A percentile compares a stretch with the other conserved stretches of the same genome.
These are phyloP conservation scores for Panurus biarmicus DNA, from an alignment of 2,113 vertebrate genomes.

Conservation along the genomic window DNA sequence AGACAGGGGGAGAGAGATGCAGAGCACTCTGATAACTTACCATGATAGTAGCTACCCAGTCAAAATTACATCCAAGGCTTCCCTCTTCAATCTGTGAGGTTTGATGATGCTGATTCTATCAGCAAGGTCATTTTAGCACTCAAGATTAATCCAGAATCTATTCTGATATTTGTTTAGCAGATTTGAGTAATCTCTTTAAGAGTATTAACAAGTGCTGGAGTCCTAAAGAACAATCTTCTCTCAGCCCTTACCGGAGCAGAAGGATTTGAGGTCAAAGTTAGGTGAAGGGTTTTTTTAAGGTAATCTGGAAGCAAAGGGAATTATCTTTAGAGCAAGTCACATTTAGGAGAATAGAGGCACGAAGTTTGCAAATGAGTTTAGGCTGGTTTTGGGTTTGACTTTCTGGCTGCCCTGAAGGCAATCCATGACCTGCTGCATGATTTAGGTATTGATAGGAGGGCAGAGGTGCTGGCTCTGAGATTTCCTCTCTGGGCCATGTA, in stretches of 20 bases:
- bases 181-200: constrained; percentile 57
- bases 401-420: neutral
- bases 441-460: neutral
- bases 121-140: constrained; percentile 29
- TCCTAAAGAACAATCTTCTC: neutral
- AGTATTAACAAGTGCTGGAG: constrained; percentile 31
- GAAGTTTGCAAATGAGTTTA: neutral
- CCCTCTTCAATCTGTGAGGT: neutral
- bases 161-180: constrained; percentile 38
- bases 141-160: constrained; percentile 19
- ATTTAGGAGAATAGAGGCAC: neutral
- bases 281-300: neutral
- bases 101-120: neutral
- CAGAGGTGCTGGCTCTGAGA: neutral
- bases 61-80: neutral
- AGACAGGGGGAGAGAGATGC: neutral
- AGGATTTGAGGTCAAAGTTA: constrained; percentile 8
- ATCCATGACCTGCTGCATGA: too few species aligned
- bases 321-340: neutral
- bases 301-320: neutral
- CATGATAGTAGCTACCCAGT: neutral
- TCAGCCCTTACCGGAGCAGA: neutral
- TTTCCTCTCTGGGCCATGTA: neutral
- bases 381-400: neutral
- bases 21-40: neutral